Evolutionary conservation across 2,888 invertebrate genomes (phyloP).

Genomic region (Metalampra italica): DNA sequence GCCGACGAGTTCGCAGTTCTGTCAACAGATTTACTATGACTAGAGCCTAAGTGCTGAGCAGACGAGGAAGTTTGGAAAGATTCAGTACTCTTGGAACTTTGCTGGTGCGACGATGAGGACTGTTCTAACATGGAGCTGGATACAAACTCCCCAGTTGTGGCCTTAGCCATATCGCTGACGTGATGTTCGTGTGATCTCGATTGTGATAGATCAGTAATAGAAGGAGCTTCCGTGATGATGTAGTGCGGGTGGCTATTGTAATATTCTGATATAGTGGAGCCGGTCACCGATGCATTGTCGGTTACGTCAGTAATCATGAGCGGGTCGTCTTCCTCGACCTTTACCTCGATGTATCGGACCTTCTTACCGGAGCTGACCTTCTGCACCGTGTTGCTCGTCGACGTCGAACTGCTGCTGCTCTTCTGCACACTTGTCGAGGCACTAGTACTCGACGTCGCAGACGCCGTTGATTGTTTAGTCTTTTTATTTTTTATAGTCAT

Average conservation of each 20-base stretch:
- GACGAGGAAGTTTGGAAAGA: slow-evolving; percentile 65
- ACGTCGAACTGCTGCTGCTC: slow-evolving; percentile 47
- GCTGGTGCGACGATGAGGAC: slow-evolving; percentile 60
- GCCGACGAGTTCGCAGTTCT: slow-evolving; percentile 55
- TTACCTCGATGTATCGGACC: slow-evolving; percentile 72
- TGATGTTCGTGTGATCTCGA: slow-evolving; percentile 52
- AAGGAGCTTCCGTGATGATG: slow-evolving; percentile 74
- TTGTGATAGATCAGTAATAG: slow-evolving; percentile 68
- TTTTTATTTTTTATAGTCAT: slow-evolving; percentile 79
- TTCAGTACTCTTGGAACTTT: slow-evolving; percentile 64
- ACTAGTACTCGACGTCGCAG: slow-evolving; percentile 59
- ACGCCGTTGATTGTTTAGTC: slow-evolving; percentile 68
- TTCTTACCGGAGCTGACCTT: slow-evolving; percentile 72
- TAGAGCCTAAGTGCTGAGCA: slow-evolving; percentile 57
- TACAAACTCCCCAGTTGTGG: slow-evolving; percentile 64
- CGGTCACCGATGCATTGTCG: slow-evolving; percentile 67
- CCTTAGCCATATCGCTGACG: slow-evolving; percentile 67
- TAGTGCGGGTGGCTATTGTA: slow-evolving; percentile 76
- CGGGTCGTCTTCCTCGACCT: slow-evolving; percentile 75
- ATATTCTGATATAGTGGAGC: slow-evolving; percentile 69
- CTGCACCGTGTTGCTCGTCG: slow-evolving; percentile 62
- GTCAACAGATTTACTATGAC: slow-evolving; percentile 59
- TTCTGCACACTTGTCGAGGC: slow-evolving; percentile 71
- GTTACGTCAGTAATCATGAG: slow-evolving; percentile 74
- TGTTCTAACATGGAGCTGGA: slow-evolving; percentile 58